Percentiles rank a stretch among this genome's conserved stretches.
Conservation (phyloP, 2,113 vertebrate genomes). For the Phylloscopus trochiloides region DNA sequence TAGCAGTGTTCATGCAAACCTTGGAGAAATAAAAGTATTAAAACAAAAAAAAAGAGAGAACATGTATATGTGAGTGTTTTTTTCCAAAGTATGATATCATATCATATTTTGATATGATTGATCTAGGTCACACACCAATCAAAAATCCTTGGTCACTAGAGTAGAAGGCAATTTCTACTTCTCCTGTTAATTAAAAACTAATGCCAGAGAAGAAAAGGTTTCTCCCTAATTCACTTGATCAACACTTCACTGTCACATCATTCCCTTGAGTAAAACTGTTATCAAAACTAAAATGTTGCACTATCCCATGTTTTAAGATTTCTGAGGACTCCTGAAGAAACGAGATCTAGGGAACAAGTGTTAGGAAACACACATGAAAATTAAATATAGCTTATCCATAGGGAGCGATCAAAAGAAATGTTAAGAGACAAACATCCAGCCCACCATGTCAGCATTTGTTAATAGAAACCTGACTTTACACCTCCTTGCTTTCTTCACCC, state of each 20-base stretch:
- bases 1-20: neutral
- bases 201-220: neutral
- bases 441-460: neutral
- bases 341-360: neutral
- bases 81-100: neutral
- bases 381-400: neutral
- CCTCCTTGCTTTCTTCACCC: slow-evolving; percentile 26
- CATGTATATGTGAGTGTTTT: rapidly evolving
- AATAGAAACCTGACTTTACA: slow-evolving; percentile 43
- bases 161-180: neutral
- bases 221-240: neutral
- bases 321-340: neutral
- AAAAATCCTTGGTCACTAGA: neutral
- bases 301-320: neutral
- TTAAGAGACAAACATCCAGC: neutral
- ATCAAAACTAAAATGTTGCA: neutral
- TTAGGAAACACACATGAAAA: slow-evolving; percentile 6
- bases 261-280: neutral
- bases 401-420: neutral
- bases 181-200: neutral
- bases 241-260: neutral
- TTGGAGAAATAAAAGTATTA: neutral
- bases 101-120: neutral
- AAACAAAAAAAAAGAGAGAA: neutral
- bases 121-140: neutral